Conservation (phyloP, 2,113 vertebrate species). For the Hippocampus guttulatus region DNA sequence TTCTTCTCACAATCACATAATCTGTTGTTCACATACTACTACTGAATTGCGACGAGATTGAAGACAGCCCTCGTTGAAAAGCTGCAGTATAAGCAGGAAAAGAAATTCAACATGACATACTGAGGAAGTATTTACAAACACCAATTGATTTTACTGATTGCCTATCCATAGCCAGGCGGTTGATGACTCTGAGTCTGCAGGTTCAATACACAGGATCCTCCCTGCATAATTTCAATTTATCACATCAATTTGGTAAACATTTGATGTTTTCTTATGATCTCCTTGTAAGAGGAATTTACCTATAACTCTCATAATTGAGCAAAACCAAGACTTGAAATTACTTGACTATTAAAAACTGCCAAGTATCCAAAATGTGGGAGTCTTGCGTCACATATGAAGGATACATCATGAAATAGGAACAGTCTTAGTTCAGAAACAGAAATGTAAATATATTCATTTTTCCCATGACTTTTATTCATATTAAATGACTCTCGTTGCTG, state of each 20-base stretch:
- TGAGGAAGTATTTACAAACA: not conserved
- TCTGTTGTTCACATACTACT: not conserved
- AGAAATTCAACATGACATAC: not conserved
- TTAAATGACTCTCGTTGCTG: not conserved
- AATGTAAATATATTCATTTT: not conserved
- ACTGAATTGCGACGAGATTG: not conserved
- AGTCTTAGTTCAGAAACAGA: not conserved
- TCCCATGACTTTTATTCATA: not conserved
- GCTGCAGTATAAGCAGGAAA: not conserved
- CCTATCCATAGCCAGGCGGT: not conserved
- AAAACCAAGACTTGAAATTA: no score
- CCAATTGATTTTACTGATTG: not conserved
- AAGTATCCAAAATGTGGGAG: no score
- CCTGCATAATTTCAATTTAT: no score
- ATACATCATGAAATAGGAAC: not conserved
- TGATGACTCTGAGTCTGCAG: not conserved
- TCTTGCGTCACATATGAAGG: not conserved
- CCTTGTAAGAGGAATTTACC: no score
- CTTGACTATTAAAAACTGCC: no score
- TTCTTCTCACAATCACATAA: constrained; percentile 1
- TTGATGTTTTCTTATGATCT: no score
- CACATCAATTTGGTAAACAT: no score
- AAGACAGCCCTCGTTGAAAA: not conserved
- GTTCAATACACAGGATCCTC: not conserved
- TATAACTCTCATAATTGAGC: no score